Evolutionary conservation across 2,888 invertebrate species (phyloP), one percentile per base, ranked within the genome.

Genomic region (Phyto melanocephala): DNA sequence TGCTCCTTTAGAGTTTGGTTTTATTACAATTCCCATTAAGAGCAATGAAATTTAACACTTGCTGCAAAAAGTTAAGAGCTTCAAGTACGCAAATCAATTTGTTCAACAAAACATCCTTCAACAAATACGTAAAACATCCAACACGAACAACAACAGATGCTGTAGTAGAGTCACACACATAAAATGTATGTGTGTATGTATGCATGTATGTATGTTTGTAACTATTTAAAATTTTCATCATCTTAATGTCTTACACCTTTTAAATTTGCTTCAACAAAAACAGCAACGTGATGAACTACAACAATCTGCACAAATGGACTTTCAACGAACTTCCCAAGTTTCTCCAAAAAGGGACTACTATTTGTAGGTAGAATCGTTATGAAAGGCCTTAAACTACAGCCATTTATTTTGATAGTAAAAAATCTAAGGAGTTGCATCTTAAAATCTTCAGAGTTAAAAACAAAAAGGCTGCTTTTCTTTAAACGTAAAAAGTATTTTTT

Each of bases 21-120:
- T 58, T 60, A 60, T 22, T 60, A 68, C 40, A 13, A 50, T 58
- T 50, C 50, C 20, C n/a, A 40, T 40, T 50, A 76, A 68, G 60
- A 68, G 76, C 68, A 76, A 67, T 60, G 58, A 50, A 76, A 68
- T 76, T 65, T 56, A 76, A 40, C 67, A 60, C 67, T 76, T 68
- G 17, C 60, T 8, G 20, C 24, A 77, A 2, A 68, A 60, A 76
- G 60, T 60, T 60, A 20, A 77, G 68, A 70, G 45, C 42, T 35
- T 54, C 33, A 70, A 77, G 68, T 70, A 70, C 68, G 68, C 68
- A 77, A 77, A 77, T 70, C 77, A 77, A 77, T 77, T 70, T 77
- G 77, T 52, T 62, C 45, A 42, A 77, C 77, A 70, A 68, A 62
- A 77, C 68, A 62, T 52, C 42, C 20, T 52, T 54, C 68, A 77